phyloP scores from a whole-genome alignment of 2,888 invertebrate species.

The Folsomia candida region DNA sequence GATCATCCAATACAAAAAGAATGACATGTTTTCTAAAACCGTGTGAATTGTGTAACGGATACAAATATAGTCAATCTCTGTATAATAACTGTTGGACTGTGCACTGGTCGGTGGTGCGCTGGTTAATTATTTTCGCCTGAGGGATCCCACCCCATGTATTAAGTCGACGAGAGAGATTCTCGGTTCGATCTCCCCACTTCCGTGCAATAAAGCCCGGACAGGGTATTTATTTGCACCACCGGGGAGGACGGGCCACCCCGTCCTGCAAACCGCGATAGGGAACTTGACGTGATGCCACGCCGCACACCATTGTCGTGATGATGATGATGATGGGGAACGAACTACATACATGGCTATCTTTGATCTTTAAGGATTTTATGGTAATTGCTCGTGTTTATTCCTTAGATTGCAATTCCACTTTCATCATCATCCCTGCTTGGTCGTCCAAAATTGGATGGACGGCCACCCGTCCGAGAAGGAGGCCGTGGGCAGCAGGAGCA shows the following conservation, averaged over 20 bases:
- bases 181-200: background rate
- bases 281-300: slow-evolving; percentile 34
- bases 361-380: slow-evolving; percentile 42
- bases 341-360: slow-evolving; percentile 44
- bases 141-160: background rate
- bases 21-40: background rate
- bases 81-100: no score
- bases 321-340: no score
- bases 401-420: background rate
- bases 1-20: no score
- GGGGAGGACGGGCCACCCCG: background rate
- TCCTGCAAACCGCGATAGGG: slow-evolving; percentile 10
- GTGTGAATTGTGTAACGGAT: background rate
- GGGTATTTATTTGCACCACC: slow-evolving; percentile 1
- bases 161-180: background rate
- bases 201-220: slow-evolving; percentile 11
- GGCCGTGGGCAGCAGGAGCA: slow-evolving; percentile 26
- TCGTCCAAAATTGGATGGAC: background rate
- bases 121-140: background rate
- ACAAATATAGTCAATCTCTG: no score
- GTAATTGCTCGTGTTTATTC: slow-evolving; percentile 26
- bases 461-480: background rate
- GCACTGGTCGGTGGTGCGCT: no score
- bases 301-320: slow-evolving; percentile 25
- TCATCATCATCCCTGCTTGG: background rate